phyloP scores from a whole-genome alignment of 2,888 invertebrate genomes.

The Lithophane semibrunnea region DNA sequence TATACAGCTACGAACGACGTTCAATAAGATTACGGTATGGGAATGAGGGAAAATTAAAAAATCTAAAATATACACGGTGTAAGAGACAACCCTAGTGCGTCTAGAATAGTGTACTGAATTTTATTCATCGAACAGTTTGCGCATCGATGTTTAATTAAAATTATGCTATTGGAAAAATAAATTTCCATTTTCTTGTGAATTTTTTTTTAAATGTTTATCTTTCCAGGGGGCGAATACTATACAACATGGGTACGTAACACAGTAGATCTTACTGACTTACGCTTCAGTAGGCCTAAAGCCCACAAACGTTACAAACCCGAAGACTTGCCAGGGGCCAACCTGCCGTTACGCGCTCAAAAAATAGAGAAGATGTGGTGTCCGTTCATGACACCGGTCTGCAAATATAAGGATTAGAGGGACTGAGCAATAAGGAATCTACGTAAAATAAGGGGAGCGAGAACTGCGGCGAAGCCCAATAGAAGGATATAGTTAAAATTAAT shows the following conservation, averaged over 20 bases:
- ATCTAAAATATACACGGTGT: not conserved
- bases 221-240: constrained; percentile 72
- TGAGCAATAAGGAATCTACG: not conserved
- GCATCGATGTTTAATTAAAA: not conserved
- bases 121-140: no score
- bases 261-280: constrained; percentile 67
- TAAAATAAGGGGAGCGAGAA: not conserved
- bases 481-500: not conserved
- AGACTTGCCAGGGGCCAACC: constrained; percentile 66
- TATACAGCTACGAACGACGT: not conserved
- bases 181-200: not conserved
- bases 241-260: constrained; percentile 72
- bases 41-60: not conserved
- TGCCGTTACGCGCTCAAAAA: constrained; percentile 64
- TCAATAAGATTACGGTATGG: not conserved
- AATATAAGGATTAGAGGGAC: constrained; percentile 2
- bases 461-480: not conserved
- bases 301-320: constrained; percentile 59
- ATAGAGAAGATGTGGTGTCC: constrained; percentile 85
- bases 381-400: constrained; percentile 75
- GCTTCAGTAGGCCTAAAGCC: constrained; percentile 74
- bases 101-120: not conserved
- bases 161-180: not conserved
- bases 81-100: not conserved
- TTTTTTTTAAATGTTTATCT: not conserved